These are phyloP conservation scores for Nettapus auritus DNA, from an alignment of 2,113 vertebrate genomes.

Conservation along the genomic window DNA sequence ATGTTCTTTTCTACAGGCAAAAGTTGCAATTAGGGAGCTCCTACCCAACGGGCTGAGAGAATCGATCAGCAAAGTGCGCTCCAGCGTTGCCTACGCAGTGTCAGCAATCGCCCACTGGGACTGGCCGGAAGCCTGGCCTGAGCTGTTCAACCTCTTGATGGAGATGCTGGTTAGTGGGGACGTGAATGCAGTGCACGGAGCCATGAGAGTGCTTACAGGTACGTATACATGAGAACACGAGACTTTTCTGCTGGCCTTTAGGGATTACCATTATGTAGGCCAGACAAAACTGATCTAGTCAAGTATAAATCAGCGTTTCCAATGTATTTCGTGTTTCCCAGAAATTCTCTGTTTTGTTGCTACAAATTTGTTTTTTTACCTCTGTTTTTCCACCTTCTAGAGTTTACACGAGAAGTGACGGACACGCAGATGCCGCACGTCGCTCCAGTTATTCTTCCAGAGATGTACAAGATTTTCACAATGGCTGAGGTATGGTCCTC, in stretches of 20 bases:
- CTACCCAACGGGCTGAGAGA: constrained; percentile 93
- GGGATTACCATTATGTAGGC: background rate
- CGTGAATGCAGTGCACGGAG: constrained; percentile 93
- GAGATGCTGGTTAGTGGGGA: constrained; percentile 97
- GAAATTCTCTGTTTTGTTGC: background rate
- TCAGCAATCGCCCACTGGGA: constrained; percentile 99
- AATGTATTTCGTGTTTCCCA: background rate
- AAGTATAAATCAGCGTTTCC: background rate
- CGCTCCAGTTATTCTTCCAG: constrained; percentile 96
- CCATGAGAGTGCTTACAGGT: constrained; percentile 99
- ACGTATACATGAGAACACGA: fast-evolving
- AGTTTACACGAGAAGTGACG: constrained; percentile 97
- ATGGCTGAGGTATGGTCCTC: constrained; percentile 90
- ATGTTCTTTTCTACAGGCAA: constrained; percentile 80
- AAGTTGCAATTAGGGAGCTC: constrained; percentile 91
- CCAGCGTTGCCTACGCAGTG: constrained; percentile 96
- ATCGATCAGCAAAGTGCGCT: constrained; percentile 97
- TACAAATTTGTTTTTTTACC: background rate
- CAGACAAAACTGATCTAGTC: background rate
- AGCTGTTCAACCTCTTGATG: constrained; percentile 96
- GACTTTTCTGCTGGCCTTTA: background rate
- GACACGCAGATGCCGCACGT: constrained; percentile 98
- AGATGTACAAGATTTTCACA: constrained; percentile 99
- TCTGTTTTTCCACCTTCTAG: constrained; percentile 64
- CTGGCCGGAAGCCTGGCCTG: constrained; percentile 98